Evolutionary conservation across 2,797 vertebrate species (phyloP).

Genomic region (Sebastes taczanowskii): DNA sequence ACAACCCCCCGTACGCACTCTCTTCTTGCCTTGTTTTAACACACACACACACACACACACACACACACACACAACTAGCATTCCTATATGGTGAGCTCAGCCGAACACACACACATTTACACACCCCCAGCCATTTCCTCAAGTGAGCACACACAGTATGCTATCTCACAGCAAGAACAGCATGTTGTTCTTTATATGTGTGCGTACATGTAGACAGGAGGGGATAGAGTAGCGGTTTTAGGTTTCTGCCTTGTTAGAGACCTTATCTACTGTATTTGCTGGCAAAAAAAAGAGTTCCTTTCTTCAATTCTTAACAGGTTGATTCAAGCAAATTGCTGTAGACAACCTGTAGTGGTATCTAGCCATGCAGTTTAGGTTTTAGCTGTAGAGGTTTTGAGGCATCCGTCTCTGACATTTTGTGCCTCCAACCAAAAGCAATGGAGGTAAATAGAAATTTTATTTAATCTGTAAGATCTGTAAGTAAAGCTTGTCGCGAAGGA

Average conservation of each 20-base stretch:
- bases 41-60: conserved; percentile 6
- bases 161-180: conserved; percentile 1
- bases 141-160: conserved; percentile 22
- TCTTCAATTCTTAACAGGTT: not conserved
- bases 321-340: not conserved
- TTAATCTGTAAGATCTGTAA: no score
- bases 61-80: conserved; percentile 40
- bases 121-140: conserved; percentile 23
- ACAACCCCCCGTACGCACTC: conserved; percentile 1
- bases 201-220: conserved; percentile 1
- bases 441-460: not conserved
- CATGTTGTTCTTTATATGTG: conserved; percentile 5
- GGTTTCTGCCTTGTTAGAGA: conserved; percentile 3
- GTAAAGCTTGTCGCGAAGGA: no score
- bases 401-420: not conserved
- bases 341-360: not conserved
- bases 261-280: not conserved
- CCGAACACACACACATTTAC: conserved; percentile 26
- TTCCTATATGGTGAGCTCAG: conserved; percentile 77
- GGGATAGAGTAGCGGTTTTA: not conserved
- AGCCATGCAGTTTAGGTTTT: not conserved
- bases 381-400: not conserved
- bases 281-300: not conserved
- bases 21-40: conserved; percentile 21
- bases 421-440: not conserved